Conservation (phyloP, 1,140 invertebrate species). For the Cyphomyrmex costatus region DNA sequence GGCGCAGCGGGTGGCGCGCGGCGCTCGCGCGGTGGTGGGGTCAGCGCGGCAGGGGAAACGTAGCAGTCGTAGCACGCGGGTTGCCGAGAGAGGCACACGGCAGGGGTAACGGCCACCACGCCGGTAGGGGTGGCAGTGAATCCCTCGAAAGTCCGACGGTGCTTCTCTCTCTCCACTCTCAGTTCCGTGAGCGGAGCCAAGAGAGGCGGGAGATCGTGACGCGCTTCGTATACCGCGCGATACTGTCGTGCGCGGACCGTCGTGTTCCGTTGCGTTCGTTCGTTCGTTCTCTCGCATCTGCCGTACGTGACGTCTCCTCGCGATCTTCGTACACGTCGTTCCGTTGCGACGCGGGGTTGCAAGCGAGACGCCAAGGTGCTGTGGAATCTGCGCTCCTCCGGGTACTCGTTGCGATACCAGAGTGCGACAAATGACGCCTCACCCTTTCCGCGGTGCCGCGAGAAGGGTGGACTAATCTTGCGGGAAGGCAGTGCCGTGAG, state of each 20-base stretch:
- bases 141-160: conserved; percentile 79
- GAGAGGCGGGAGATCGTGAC: conserved; percentile 68
- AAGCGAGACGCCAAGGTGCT: conserved; percentile 34
- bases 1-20: conserved; percentile 63
- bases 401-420: not conserved
- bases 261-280: conserved; percentile 29
- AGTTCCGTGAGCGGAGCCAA: conserved; percentile 79
- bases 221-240: conserved; percentile 34
- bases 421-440: conserved; percentile 30
- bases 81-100: conserved; percentile 61
- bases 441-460: not conserved
- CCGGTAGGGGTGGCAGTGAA: conserved; percentile 72
- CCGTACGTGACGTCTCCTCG: not conserved
- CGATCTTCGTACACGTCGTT: not conserved
- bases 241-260: conserved; percentile 24
- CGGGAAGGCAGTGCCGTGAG: not conserved
- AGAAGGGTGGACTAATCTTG: not conserved
- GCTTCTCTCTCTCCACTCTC: conserved; percentile 79
- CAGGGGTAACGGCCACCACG: conserved; percentile 62
- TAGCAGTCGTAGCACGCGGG: conserved; percentile 67
- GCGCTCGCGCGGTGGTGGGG: conserved; percentile 68
- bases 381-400: conserved; percentile 33
- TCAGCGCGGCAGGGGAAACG: conserved; percentile 66
- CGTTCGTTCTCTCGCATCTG: not conserved
- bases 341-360: conserved; percentile 24